Percentiles rank a stretch among this genome's conserved stretches.
phyloP scores from a whole-genome alignment of 2,797 vertebrate genomes.

The Leucoraja ocellata region DNA sequence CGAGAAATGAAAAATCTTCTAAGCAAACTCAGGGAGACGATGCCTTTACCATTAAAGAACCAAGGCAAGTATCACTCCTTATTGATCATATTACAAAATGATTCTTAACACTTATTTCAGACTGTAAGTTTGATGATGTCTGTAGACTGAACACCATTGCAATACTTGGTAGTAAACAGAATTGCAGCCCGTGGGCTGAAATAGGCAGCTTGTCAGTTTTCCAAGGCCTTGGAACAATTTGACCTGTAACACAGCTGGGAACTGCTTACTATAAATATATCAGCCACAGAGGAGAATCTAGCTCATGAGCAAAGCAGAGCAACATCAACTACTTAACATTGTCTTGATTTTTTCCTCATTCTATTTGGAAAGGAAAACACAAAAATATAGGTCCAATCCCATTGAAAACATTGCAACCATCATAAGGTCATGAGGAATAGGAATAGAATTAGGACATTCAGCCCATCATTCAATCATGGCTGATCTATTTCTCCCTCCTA shows the following conservation, averaged over 20 bases:
- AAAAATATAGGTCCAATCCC: neutral
- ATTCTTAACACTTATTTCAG: neutral
- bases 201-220: neutral
- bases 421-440: too few relatives aligned
- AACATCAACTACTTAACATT: neutral
- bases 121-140: neutral
- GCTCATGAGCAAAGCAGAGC: neutral
- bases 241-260: neutral
- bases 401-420: neutral
- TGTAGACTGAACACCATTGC: neutral
- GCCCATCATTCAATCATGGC: too few relatives aligned
- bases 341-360: neutral
- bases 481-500: too few relatives aligned
- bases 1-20: constrained; percentile 98
- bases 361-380: neutral
- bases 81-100: constrained; percentile 32
- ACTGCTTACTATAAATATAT: neutral
- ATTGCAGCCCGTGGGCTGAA: neutral
- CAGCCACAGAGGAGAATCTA: neutral
- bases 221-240: neutral
- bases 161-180: neutral
- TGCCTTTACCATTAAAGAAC: constrained; percentile 99
- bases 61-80: constrained; percentile 68
- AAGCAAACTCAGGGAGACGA: constrained; percentile 99
- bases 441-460: too few relatives aligned